These are phyloP conservation scores for Platyscapa corneri DNA, from an alignment of 1,140 invertebrate genomes.

Conservation along the genomic window DNA sequence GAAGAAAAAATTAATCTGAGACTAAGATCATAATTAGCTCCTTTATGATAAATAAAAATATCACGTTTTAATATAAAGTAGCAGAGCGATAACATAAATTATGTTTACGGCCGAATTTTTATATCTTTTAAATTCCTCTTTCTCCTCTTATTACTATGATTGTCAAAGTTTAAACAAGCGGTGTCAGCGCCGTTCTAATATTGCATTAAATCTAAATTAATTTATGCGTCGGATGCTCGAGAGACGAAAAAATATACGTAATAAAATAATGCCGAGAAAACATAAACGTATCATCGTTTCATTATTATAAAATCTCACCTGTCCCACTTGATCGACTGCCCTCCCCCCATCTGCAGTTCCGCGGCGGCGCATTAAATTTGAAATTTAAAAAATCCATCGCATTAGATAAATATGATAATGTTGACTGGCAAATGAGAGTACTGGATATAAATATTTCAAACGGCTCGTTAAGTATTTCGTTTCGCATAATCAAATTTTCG, in stretches of 20 bases:
- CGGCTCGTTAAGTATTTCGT: background rate
- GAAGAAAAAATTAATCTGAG: constrained; percentile 11
- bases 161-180: background rate
- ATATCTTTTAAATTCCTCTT: background rate
- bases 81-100: constrained; percentile 8
- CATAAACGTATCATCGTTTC: background rate
- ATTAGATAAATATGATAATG: background rate
- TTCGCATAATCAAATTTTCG: background rate
- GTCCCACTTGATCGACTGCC: background rate
- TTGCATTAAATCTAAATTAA: background rate
- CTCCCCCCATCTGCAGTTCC: no score
- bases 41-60: constrained; percentile 5
- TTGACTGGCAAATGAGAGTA: background rate
- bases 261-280: background rate
- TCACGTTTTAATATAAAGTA: background rate
- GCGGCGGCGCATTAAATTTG: no score
- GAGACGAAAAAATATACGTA: background rate
- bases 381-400: no score
- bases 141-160: background rate
- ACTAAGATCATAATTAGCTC: constrained; percentile 27
- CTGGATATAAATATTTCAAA: background rate
- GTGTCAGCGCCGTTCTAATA: background rate
- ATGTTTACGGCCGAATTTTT: background rate
- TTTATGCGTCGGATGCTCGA: background rate
- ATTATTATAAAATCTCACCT: background rate